These are phyloP conservation scores for Caloenas nicobarica DNA, from an alignment of 2,113 vertebrate species.

Conservation along the genomic window DNA sequence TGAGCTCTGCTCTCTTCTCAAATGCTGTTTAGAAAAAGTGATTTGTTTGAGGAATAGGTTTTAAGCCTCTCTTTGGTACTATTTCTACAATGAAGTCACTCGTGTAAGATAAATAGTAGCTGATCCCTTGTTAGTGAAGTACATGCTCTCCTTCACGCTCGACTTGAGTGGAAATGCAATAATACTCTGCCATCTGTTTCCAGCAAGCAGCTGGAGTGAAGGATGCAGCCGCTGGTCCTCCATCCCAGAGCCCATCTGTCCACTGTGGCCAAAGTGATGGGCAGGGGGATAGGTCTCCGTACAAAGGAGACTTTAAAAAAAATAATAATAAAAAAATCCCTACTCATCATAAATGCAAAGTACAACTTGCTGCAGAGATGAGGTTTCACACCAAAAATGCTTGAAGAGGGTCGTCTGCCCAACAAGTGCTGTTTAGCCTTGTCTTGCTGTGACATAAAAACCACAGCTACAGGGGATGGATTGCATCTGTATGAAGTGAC, in stretches of 20 bases:
- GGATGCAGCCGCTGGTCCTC: neutral
- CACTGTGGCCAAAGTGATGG: accelerated
- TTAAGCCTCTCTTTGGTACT: neutral
- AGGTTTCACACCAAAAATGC: neutral
- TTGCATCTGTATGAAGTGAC: accelerated
- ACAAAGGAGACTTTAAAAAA: neutral
- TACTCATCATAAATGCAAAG: neutral
- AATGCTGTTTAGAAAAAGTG: neutral
- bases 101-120: constrained; percentile 4
- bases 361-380: neutral
- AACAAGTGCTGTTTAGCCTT: neutral
- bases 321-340: neutral
- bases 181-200: constrained; percentile 14
- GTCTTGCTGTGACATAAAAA: accelerated
- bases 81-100: constrained; percentile 7
- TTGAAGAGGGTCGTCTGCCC: too few relatives aligned
- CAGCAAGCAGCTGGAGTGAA: neutral
- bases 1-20: neutral
- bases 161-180: neutral
- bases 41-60: neutral
- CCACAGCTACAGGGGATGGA: accelerated
- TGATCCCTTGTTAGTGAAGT: neutral
- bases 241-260: neutral
- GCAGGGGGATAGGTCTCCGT: too few relatives aligned
- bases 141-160: neutral